Evolutionary conservation across 2,113 vertebrate species (phyloP), one percentile per base, ranked within the genome.

Genomic region (Agapornis roseicollis): DNA sequence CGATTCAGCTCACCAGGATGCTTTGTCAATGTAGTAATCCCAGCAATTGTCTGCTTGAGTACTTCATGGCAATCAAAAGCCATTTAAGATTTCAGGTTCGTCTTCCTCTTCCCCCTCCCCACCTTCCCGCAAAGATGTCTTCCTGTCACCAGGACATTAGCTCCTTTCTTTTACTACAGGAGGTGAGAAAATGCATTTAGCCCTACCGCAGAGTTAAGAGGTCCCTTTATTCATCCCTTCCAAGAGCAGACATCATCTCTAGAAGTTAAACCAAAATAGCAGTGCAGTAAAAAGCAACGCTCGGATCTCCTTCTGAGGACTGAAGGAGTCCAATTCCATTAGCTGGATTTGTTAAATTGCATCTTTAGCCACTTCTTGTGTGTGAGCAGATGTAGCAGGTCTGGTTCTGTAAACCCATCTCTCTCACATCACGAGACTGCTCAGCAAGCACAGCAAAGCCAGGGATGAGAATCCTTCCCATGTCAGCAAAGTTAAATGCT

Each of bases 1-100:
- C 92, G 83, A 97, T 96, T 96, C 94, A 96, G 88, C 96, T 95
- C 94, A 41, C 90, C 93, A 87, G 95, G 96, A 96, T 93, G 94
- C 95, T 96, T 95, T 95, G 94, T 97, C 95, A 85, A 8, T 92
- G 96, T 42, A 93, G 92, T 97, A 93, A 96, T 96, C 92, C 92
- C 90, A 96, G 91, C 91, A 79, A 95, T 96, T 93, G 90, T 94
- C 88, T 93, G 81, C 92, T 28, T 17, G 83, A 95, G 88, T 39
- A 76, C 93, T 94, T 81, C 92, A 87, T 70, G 95, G 94, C 92
- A 96, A 96, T 92, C 96, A 96, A 96, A 97, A 92, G 83, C 88
- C 88, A 92, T 94, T 96, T 93, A 94, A 82, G 86, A 95, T 77
- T 96, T 95, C 94, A 95, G 95, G 95, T 97, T 87, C 64, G 89